A percentile compares a stretch with the other conserved stretches of the same genome.
These are phyloP conservation scores for Hemicordylus capensis DNA, from an alignment of 2,113 vertebrate species.

Conservation along the genomic window DNA sequence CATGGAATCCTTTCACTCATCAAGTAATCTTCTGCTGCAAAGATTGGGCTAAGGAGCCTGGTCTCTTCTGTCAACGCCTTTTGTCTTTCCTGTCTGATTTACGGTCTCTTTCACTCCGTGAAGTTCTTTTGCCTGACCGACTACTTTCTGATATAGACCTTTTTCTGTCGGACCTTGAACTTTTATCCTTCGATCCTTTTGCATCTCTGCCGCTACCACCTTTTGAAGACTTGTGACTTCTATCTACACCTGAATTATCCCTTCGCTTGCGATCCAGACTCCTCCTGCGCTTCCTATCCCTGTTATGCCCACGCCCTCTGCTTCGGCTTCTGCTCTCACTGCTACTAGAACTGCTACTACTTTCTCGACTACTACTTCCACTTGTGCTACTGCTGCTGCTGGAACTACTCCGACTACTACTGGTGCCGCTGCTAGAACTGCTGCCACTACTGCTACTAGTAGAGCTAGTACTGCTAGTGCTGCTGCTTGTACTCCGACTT, in stretches of 20 bases:
- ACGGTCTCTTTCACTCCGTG: constrained; percentile 91
- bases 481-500: constrained; percentile 80
- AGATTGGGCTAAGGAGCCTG: constrained; percentile 80
- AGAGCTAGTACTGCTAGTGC: constrained; percentile 79
- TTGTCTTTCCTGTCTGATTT: constrained; percentile 98
- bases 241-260: constrained; percentile 81
- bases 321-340: constrained; percentile 86
- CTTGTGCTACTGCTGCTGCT: constrained; percentile 84
- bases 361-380: constrained; percentile 87
- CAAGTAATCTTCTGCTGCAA: constrained; percentile 82
- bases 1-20: constrained; percentile 80
- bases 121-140: constrained; percentile 85
- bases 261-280: constrained; percentile 84
- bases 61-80: constrained; percentile 89
- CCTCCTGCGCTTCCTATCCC: constrained; percentile 85
- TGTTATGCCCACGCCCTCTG: constrained; percentile 79
- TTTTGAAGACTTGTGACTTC: constrained; percentile 87
- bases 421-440: constrained; percentile 83
- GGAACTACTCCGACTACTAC: constrained; percentile 85
- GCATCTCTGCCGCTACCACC: constrained; percentile 81
- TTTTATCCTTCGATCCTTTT: constrained; percentile 91
- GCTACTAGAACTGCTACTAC: constrained; percentile 84
- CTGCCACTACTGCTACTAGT: constrained; percentile 79
- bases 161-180: constrained; percentile 86
- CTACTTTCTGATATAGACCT: constrained; percentile 89